Evolutionary conservation across 2,113 vertebrate species (phyloP).

Genomic region (Andinoacara biseriatus): DNA sequence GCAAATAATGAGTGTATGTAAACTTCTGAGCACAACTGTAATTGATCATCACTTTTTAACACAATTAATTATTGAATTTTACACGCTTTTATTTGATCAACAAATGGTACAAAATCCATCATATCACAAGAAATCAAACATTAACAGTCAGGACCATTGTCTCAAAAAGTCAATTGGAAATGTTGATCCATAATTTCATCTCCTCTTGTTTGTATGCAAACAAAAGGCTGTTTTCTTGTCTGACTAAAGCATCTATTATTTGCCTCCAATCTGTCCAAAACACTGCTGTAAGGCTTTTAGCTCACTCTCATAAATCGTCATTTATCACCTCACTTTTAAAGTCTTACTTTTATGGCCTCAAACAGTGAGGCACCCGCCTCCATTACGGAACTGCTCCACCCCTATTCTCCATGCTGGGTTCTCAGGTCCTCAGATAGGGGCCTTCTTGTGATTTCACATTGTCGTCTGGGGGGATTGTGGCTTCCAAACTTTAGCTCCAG

Average conservation of each 20-base stretch:
- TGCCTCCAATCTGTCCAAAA: background rate
- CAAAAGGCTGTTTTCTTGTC: background rate
- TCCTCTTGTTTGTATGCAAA: background rate
- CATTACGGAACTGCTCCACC: background rate
- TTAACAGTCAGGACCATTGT: no score
- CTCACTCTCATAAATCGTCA: background rate
- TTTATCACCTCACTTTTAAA: background rate
- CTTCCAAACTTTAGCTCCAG: background rate
- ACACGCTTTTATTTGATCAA: background rate
- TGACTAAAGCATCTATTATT: background rate
- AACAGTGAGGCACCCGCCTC: background rate
- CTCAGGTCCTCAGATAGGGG: no score
- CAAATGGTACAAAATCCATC: background rate
- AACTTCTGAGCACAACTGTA: no score
- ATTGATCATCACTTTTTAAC: no score
- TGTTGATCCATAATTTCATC: background rate
- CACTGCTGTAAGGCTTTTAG: background rate
- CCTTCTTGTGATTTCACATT: background rate
- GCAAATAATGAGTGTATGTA: no score
- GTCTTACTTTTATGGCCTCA: background rate
- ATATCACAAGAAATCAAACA: no score
- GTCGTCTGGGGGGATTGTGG: background rate
- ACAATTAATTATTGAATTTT: background rate
- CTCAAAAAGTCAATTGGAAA: background rate
- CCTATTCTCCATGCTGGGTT: background rate